phyloP scores from a whole-genome alignment of 2,113 vertebrate genomes.

The Perognathus longimembris region DNA sequence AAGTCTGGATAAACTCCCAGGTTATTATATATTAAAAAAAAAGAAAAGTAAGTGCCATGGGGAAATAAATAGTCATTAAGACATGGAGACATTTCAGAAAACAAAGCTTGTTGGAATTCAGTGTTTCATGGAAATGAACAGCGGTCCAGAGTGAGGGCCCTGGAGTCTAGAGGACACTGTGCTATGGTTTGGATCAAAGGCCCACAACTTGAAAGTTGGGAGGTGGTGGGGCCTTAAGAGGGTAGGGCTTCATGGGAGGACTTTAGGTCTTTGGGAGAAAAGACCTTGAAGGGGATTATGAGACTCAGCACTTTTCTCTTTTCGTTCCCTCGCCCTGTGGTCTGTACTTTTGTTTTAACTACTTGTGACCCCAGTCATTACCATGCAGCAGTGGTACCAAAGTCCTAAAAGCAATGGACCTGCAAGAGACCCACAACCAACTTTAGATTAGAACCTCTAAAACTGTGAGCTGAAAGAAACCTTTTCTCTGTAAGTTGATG shows the following conservation, averaged over 20 bases:
- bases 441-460: not conserved
- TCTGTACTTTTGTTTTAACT: not conserved
- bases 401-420: not conserved
- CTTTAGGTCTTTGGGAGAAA: not conserved
- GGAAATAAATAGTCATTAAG: not conserved
- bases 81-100: not conserved
- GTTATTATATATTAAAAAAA: too few relatives aligned
- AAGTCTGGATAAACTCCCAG: conserved; percentile 66
- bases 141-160: not conserved
- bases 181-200: not conserved
- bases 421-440: too few relatives aligned
- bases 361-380: fast-evolving
- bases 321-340: not conserved
- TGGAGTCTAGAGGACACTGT: not conserved
- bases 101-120: conserved; percentile 21
- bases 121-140: conserved; percentile 49
- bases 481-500: not conserved
- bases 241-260: not conserved
- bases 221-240: too few relatives aligned
- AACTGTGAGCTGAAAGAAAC: not conserved
- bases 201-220: not conserved
- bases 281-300: too few relatives aligned
- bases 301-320: not conserved
- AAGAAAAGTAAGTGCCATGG: conserved; percentile 38
- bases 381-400: not conserved